phyloP scores from a whole-genome alignment of 1,140 invertebrate species.

The Meteorus sp. region DNA sequence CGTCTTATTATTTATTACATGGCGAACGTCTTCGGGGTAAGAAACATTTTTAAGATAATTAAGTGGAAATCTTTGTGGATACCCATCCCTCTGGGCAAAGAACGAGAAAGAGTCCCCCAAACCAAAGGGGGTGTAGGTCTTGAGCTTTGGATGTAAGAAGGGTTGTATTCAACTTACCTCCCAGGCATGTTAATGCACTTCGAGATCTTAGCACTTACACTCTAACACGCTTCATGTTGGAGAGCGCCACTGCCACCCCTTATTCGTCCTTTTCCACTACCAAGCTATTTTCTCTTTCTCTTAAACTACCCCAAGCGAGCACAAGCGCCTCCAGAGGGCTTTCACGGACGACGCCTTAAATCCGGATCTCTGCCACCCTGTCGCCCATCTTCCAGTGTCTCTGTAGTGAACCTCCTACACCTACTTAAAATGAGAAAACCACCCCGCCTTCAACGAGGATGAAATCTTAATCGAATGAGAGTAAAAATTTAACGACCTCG shows the following conservation, averaged over 20 bases:
- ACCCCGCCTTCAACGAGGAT: conserved; percentile 32
- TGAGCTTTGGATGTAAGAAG: conserved; percentile 58
- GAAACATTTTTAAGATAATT: conserved; percentile 62
- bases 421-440: conserved; percentile 12
- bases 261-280: conserved; percentile 29
- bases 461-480: conserved; percentile 41
- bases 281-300: conserved; percentile 56
- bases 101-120: conserved; percentile 6
- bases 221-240: conserved; percentile 49
- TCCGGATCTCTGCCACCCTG: conserved; percentile 48
- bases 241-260: conserved; percentile 26
- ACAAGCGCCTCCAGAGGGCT: conserved; percentile 41
- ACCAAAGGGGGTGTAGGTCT: conserved; percentile 15
- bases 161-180: conserved; percentile 58
- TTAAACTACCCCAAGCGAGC: conserved; percentile 49
- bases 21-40: conserved; percentile 31
- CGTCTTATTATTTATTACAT: not conserved
- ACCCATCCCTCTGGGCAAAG: conserved; percentile 14
- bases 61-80: conserved; percentile 55
- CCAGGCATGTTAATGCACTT: conserved; percentile 60
- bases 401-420: not conserved
- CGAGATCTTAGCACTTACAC: conserved; percentile 61
- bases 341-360: conserved; percentile 58
- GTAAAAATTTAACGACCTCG: conserved; percentile 12
- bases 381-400: conserved; percentile 8